Evolutionary conservation across 2,797 vertebrate species (phyloP), one percentile per base, ranked within the genome.

Genomic region (Alouatta caraya): DNA sequence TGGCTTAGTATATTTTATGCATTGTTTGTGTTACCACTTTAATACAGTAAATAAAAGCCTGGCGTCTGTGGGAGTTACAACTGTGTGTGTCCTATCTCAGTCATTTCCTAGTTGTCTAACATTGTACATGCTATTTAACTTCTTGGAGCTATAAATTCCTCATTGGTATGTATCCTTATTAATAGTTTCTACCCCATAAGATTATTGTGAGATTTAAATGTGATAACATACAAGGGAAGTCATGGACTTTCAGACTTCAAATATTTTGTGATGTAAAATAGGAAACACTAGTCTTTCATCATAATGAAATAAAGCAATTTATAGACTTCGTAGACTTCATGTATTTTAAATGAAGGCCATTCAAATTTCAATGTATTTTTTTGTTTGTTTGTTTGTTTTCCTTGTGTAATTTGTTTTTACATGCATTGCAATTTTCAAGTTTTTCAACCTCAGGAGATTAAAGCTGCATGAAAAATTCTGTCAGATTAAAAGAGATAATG

Each of bases 401-500:
- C 48, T 42, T 89, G 79, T 78, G 61, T 81, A 83, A 92, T 90
- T 90, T 95, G 42, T 75, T 96, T 93, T 94, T 42, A 9, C 50
- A 90, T 88, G 37, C 44, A 78, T 13, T 87, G 12, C 33, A 80
- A 67, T 94, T 96, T 92, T 94, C 64, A 84, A 61, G 33, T 84
- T 81, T 94, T 92, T 92, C 75, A 93, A 13, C 33, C 50, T 80
- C 33, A 22, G 39, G 21, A 93, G 59, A 96, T 76, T 93, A 97
- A 96, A 57, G 55, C 33, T 76, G 1, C 73, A 75, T 92, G 82
- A 50, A 57, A 90, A 97, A 95, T 91, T 93, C 88, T 90, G 44
- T 83, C 89, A 97, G 55, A 88, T n/a, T 67, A 39, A 97, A 93
- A 81, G 30, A 44, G 52, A 92, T 80, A 85, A 92, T 80, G 70